Evolutionary conservation across 2,113 vertebrate genomes (phyloP), one percentile per base, ranked within the genome.

Genomic region (Tamias sibiricus): DNA sequence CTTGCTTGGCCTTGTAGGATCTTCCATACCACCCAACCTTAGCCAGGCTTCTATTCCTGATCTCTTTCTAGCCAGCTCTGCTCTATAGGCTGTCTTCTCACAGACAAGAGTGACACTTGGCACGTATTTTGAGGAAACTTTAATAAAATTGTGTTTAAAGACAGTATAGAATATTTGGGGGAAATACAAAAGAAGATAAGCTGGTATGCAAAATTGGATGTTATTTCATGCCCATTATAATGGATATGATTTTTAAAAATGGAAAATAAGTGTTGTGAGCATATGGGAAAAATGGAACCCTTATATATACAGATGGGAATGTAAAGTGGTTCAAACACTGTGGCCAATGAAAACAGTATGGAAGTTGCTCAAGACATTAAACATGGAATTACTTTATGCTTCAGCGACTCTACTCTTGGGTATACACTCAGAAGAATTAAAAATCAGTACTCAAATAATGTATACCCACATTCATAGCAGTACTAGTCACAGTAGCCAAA

Each of bases 111-210:
- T 75, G 88, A 86, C 40, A 83, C 26, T 57, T 93, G 72, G 22
- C 44, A 91, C 9, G 40, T 57, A 17, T 52, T 94, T 71, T 93
- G 20, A 94, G 59, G 16, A 96, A 93, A 88, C 1, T 28, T 76
- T 81, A 90, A n/a, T 72, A 89, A 86, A 76, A 88, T 59, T 90
- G 1, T 76, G 8, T 90, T 87, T 92, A 47, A 49, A 90, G 87
- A 77, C 9, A 69, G 16, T n/a, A 72, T 12, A 17, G 30, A 81
- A 64, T 17, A 52, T 66, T 59, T 80, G 66, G 12, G 24, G 26
- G 16, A 87, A 97, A 96, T 24, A 89, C 68, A 80, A 76, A 95
- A 77, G 32, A 93, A 95, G 49, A 86, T 47, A 2, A 82, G 26
- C 14, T 54, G n/a, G 49, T 64, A 69, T 85, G 35, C 26, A 59